These are phyloP conservation scores for Sciurus vulgaris DNA, from an alignment of 2,797 vertebrate species.

Conservation along the genomic window DNA sequence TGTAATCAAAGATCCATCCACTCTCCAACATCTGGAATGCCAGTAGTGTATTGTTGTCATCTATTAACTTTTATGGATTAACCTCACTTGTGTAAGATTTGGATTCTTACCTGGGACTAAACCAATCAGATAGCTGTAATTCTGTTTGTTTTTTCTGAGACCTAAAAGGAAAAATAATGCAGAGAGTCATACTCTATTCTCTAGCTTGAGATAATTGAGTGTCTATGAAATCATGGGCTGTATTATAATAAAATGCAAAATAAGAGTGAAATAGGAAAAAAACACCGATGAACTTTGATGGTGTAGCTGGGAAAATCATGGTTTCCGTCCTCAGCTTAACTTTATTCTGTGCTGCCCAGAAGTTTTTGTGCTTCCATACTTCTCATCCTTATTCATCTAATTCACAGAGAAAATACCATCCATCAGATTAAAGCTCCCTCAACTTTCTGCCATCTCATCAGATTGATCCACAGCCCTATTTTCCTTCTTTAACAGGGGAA, in stretches of 20 bases:
- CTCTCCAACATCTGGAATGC: not conserved
- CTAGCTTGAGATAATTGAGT: not conserved
- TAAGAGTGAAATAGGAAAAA: not conserved
- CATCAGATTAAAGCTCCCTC: not conserved
- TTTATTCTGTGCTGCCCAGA: not conserved
- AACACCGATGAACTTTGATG: not conserved
- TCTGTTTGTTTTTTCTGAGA: constrained; percentile 31
- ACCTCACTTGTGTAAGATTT: not conserved
- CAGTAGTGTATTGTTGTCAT: not conserved
- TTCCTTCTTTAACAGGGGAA: not conserved
- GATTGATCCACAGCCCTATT: not conserved
- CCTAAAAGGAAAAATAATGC: constrained; percentile 62
- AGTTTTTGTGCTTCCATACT: not conserved
- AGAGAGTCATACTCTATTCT: not conserved
- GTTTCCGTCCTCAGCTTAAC: not conserved
- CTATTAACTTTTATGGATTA: not conserved
- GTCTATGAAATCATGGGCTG: not conserved
- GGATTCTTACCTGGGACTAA: constrained; percentile 59
- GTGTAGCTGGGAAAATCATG: not conserved
- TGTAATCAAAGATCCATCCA: not conserved
- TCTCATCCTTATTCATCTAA: not conserved
- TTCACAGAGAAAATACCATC: constrained; percentile 1
- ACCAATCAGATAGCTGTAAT: constrained; percentile 66
- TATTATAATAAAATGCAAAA: constrained; percentile 3
- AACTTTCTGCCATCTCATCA: not conserved